These are phyloP conservation scores for Drepana falcataria DNA, from an alignment of 2,888 invertebrate species.

Conservation along the genomic window DNA sequence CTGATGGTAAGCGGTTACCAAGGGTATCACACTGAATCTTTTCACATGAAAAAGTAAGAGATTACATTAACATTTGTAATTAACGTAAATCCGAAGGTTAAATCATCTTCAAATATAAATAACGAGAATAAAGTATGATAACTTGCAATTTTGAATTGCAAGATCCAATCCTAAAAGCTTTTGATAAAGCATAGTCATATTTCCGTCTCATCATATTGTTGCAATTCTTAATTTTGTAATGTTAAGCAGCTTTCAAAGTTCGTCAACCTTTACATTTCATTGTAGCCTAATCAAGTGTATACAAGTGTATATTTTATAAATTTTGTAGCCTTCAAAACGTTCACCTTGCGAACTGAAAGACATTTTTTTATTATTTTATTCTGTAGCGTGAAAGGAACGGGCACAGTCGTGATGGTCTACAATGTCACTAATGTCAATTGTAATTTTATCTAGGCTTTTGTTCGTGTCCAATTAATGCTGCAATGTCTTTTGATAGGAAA, in stretches of 20 bases:
- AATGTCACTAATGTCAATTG: no score
- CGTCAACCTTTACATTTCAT: conserved; percentile 26
- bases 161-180: neutral
- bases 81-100: no score
- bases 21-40: no score
- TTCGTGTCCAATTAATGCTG: conserved; percentile 4
- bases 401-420: neutral
- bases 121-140: no score
- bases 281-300: conserved; percentile 20
- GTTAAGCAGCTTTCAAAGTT: conserved; percentile 18
- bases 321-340: conserved; percentile 25
- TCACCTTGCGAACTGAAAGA: conserved; percentile 44
- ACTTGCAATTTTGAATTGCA: no score
- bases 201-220: neutral
- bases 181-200: neutral
- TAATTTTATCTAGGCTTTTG: conserved; percentile 10
- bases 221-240: neutral
- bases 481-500: no score
- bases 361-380: conserved; percentile 27
- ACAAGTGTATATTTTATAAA: conserved; percentile 16
- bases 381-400: conserved; percentile 21
- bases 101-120: no score
- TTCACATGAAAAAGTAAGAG: no score
- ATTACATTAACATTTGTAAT: no score
- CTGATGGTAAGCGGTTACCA: no score